These are phyloP conservation scores for Drosophila orena DNA, from an alignment of 1,140 invertebrate genomes.

Conservation along the genomic window DNA sequence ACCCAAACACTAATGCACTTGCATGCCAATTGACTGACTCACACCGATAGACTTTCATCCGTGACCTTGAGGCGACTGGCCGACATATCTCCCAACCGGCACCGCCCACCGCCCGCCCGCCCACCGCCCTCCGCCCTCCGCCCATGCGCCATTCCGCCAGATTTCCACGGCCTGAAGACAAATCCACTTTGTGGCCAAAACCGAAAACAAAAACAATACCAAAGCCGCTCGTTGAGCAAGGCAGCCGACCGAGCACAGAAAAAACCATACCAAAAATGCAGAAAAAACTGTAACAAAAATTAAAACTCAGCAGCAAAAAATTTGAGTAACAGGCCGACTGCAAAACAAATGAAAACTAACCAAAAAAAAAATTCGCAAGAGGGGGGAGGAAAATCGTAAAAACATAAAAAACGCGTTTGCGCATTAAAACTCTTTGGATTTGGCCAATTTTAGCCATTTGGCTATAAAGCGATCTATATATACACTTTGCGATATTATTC, in stretches of 20 bases:
- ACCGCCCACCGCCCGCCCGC: slow-evolving; percentile 1
- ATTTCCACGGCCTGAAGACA: slow-evolving; percentile 76
- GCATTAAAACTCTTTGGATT: slow-evolving; percentile 63
- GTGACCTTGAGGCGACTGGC: slow-evolving; percentile 74
- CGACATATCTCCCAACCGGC: slow-evolving; percentile 49
- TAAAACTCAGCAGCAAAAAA: slow-evolving; percentile 57
- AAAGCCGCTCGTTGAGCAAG: slow-evolving; percentile 64
- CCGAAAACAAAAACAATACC: slow-evolving; percentile 41
- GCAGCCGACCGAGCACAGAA: slow-evolving; percentile 13
- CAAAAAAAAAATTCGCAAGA: slow-evolving; percentile 27
- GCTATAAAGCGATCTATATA: slow-evolving; percentile 33
- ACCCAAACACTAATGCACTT: slow-evolving; percentile 33
- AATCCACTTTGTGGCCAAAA: slow-evolving; percentile 72
- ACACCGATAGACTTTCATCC: slow-evolving; percentile 75
- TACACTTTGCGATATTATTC: slow-evolving; percentile 5
- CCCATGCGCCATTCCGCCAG: slow-evolving; percentile 25
- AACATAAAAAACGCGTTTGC: slow-evolving; percentile 81
- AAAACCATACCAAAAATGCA: slow-evolving; percentile 29
- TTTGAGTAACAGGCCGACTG: slow-evolving; percentile 42
- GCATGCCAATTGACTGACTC: slow-evolving; percentile 43
- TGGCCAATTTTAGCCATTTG: slow-evolving; percentile 73
- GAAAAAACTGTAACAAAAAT: slow-evolving; percentile 53
- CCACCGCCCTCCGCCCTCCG: slow-evolving; percentile 16
- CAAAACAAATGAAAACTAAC: slow-evolving; percentile 28
- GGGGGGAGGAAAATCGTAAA: slow-evolving; percentile 66